Base-by-base conservation (phyloP, 1,140 invertebrate genomes). In the Aphelenchoides fujianensis region DNA sequence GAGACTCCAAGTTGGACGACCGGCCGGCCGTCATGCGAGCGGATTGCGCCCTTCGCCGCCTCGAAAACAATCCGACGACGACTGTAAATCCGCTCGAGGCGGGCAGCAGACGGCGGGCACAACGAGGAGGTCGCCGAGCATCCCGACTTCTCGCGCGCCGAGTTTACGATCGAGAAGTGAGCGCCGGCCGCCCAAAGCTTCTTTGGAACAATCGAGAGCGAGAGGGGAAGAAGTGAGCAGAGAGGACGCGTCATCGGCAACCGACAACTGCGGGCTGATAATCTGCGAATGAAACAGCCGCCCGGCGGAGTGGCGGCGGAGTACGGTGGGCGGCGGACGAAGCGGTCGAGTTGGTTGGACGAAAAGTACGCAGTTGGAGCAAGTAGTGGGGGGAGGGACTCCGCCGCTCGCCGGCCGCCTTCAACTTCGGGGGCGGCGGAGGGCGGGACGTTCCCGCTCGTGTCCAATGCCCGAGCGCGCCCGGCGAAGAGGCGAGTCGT, bases 1-100 rank as follows among this genome's bases (percentile, higher is more conserved):
- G 12, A 48, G 23, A 23, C 23, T 12, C 41, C 23, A 23, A n/a
- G n/a, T n/a, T 48, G 23, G 41, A 48, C 41, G 12, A 48, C 41
- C 23, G 41, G 23, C 41, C 23, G 12, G 41, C 23, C 41, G 23
- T 48, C 41, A 23, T 48, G 41, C 23, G 41, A 16, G 41, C 12
- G 23, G 12, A 48, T 48, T 23, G 41, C 41, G 41, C 41, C 12
- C 41, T 48, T 48, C 12, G 12, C 41, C 12, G 41, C 23, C 41
- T 48, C 41, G 41, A 48, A 48, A 48, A 48, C 41, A 48, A 48
- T 48, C 23, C 41, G n/a, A n/a, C n/a, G n/a, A 48, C 41, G 41
- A 48, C 41, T 48, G 41, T 48, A 48, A 48, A 48, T 48, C 41
- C 41, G 23, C 41, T 16, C 41, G 23, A 48, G 41, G 23, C 23